Evolutionary conservation across 2,888 invertebrate genomes (phyloP).

Genomic region (Caenorhabditis zanzibari): DNA sequence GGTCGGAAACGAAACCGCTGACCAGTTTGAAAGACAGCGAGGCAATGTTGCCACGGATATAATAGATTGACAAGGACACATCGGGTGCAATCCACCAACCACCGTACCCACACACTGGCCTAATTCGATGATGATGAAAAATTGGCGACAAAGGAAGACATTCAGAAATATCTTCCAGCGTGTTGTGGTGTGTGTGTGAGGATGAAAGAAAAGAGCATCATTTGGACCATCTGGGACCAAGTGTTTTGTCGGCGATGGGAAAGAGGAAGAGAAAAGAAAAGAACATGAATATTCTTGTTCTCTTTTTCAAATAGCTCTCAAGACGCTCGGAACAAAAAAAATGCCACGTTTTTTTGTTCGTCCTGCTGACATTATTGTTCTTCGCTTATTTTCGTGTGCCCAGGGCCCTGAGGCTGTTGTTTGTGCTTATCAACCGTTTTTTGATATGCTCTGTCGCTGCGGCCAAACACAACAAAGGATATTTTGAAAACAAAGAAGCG

Average conservation of each 20-base stretch:
- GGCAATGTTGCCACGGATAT: constrained; percentile 39
- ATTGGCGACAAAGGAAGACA: background rate
- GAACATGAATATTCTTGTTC: constrained; percentile 53
- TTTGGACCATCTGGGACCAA: constrained; percentile 58
- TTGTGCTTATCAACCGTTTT: constrained; percentile 54
- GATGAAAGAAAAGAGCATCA: constrained; percentile 31
- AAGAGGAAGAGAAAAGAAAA: constrained; percentile 25
- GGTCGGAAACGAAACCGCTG: constrained; percentile 36
- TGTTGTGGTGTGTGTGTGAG: background rate
- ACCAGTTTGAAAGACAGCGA: constrained; percentile 16
- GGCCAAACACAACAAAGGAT: constrained; percentile 32
- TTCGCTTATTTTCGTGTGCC: constrained; percentile 16
- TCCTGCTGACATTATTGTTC: constrained; percentile 18
- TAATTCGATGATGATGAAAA: constrained; percentile 52
- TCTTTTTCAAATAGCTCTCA: constrained; percentile 41
- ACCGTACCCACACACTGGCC: constrained; percentile 16
- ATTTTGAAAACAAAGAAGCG: constrained; percentile 47
- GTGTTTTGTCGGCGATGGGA: constrained; percentile 41
- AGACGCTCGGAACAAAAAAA: constrained; percentile 29
- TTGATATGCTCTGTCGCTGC: constrained; percentile 27
- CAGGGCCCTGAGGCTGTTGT: constrained; percentile 16
- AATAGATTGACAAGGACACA: constrained; percentile 51
- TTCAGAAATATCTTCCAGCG: constrained; percentile 9
- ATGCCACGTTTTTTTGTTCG: constrained; percentile 33
- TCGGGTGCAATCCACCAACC: constrained; percentile 37